Conservation (phyloP, 2,888 invertebrate species). For the Alloscopus bannaensis region DNA sequence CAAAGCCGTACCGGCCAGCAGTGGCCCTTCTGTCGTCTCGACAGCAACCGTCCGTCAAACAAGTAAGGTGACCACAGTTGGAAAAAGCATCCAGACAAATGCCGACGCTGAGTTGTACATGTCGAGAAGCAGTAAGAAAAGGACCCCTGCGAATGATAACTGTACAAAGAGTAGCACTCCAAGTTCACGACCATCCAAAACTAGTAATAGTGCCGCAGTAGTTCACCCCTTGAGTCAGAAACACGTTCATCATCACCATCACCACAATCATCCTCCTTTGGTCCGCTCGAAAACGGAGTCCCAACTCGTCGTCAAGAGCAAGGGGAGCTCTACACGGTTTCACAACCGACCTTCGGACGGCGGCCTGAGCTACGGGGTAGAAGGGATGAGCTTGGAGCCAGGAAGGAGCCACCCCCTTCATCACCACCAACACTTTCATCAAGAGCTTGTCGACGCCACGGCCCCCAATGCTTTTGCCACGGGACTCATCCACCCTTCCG, state of each 20-base stretch:
- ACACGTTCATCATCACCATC: constrained; percentile 36
- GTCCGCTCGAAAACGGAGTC: constrained; percentile 71
- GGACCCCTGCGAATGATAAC: constrained; percentile 22
- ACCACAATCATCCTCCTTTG: constrained; percentile 60
- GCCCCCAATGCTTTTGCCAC: constrained; percentile 37
- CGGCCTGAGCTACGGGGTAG: constrained; percentile 31
- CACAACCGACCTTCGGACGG: constrained; percentile 47
- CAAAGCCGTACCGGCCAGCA: constrained; percentile 5
- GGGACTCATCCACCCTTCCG: not conserved
- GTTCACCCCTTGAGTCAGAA: constrained; percentile 31
- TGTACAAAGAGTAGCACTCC: constrained; percentile 31
- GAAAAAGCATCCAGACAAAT: no score
- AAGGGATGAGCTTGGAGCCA: constrained; percentile 54
- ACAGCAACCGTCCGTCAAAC: constrained; percentile 49
- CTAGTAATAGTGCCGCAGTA: constrained; percentile 15
- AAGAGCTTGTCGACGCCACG: constrained; percentile 49
- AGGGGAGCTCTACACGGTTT: constrained; percentile 53
- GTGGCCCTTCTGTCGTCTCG: constrained; percentile 11
- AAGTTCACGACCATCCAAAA: constrained; percentile 20
- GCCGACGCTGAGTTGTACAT: no score
- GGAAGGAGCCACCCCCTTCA: constrained; percentile 21
- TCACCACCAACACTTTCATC: constrained; percentile 40
- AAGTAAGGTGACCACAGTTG: constrained; percentile 21
- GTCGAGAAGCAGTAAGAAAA: constrained; percentile 31
- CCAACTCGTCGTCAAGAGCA: constrained; percentile 69